Evolutionary conservation across 2,797 vertebrate genomes (phyloP), one percentile per base, ranked within the genome.

Genomic region (Amazonetta brasiliensis): DNA sequence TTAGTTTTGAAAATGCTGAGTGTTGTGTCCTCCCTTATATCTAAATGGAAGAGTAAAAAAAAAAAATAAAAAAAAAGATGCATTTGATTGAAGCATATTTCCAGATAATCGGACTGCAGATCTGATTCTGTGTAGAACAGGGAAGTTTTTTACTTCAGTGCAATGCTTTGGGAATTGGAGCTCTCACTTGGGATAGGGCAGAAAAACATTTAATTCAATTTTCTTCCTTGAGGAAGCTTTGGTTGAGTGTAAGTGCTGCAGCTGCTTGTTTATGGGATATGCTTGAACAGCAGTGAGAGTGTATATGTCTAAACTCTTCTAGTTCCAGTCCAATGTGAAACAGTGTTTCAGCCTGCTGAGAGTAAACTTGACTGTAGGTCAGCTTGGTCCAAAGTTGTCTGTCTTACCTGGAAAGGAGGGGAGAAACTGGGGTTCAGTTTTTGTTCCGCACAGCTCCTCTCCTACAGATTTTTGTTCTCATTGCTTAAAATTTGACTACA

Each of bases 331-430:
- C 25, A 22, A 12, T 18, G 12, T 33, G 52, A 87, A 94, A 60
- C 3, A 43, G 18, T 72, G 37, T 58, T 71, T 75, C 37, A 39
- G 7, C 14, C 41, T 50, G 16, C 33, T 59, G 43, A 62, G 35
- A 30, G 28, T 6, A 33, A 92, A 6, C 1, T 0, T 41, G 37
- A 23, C 0, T 0, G 33, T 26, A 37, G 22, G 59, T 18, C 8
- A 2, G 4, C 52, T 73, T 6, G 9, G 17, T 33, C 37, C 11
- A 1, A 37, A 54, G 22, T 62, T 7, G 6, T 10, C 15, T 78
- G 62, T 56, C 22, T 48, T 44, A 30, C n/a, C 13, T 37, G 62
- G 43, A 39, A 54, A 35, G 43, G 11, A 86, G 44, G 12, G 31
- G 22, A 22, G 37, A 69, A 60, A 44, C 30, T 13, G 52, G 11